Conservation (phyloP, 2,888 invertebrate genomes). For the Cephus sareptanus region DNA sequence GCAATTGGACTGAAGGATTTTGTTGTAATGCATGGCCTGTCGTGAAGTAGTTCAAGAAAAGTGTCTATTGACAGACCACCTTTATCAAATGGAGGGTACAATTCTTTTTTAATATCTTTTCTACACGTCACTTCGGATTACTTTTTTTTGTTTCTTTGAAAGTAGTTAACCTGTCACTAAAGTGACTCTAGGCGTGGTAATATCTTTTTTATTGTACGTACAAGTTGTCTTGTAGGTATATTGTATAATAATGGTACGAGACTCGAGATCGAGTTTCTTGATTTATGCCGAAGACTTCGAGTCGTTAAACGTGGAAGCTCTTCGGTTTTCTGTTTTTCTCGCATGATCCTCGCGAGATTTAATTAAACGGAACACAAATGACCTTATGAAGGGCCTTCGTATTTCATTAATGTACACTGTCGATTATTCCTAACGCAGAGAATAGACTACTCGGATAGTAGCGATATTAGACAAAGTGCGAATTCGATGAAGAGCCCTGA, state of each 20-base stretch:
- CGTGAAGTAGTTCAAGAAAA: neutral
- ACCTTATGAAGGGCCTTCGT: neutral
- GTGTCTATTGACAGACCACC: neutral
- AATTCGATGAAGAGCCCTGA: neutral
- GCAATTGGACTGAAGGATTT: neutral
- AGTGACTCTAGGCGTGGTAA: neutral
- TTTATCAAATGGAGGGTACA: neutral
- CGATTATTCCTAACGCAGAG: neutral
- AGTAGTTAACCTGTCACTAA: neutral
- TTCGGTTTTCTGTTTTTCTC: neutral
- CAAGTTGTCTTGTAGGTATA: neutral
- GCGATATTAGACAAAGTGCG: neutral
- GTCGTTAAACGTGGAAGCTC: neutral
- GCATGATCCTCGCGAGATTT: neutral
- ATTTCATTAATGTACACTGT: neutral
- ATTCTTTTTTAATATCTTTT: neutral
- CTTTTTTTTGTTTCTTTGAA: neutral
- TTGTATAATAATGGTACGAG: neutral
- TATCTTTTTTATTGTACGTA: neutral
- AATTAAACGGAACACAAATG: neutral
- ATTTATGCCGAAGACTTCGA: neutral
- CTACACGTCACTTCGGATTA: neutral
- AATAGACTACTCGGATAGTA: neutral
- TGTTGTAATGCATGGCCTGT: slow-evolving; percentile 12
- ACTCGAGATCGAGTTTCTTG: neutral